Conservation (phyloP, 2,888 invertebrate species). For the Micoletzkya japonica region DNA sequence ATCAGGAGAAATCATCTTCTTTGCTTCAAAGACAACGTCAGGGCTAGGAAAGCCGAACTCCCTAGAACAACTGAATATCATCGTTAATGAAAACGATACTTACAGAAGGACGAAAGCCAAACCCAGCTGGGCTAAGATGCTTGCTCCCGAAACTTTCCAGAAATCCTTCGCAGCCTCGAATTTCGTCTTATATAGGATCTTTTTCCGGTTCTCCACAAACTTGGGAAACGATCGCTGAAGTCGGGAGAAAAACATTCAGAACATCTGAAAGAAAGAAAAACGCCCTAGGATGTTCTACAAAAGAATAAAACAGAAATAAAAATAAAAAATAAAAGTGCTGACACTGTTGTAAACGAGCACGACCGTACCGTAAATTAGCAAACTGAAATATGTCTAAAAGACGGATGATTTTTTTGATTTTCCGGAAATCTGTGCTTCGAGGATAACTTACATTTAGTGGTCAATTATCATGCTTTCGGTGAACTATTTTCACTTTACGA, state of each 20-base stretch:
- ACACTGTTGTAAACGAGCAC: no score
- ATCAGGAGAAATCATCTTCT: slow-evolving; percentile 47
- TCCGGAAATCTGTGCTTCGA: no score
- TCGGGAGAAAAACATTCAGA: slow-evolving; percentile 22
- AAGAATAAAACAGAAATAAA: not conserved
- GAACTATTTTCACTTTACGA: not conserved
- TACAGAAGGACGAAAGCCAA: slow-evolving; percentile 40
- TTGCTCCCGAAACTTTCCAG: slow-evolving; percentile 45
- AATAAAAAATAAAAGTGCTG: no score
- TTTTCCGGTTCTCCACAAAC: slow-evolving; percentile 21
- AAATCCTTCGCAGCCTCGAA: slow-evolving; percentile 43
- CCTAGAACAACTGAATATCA: slow-evolving; percentile 31
- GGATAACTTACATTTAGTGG: not conserved
- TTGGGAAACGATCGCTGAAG: slow-evolving; percentile 7
- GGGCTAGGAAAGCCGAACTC: slow-evolving; percentile 53
- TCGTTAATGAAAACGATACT: slow-evolving; percentile 11
- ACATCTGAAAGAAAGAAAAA: slow-evolving; percentile 10
- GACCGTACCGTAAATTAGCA: no score
- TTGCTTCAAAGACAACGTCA: slow-evolving; percentile 50
- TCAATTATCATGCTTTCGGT: not conserved
- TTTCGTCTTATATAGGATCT: slow-evolving; percentile 21
- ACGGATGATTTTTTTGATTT: no score
- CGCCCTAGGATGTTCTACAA: not conserved
- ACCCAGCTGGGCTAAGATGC: slow-evolving; percentile 40
- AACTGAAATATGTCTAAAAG: no score